Evolutionary conservation across 2,888 invertebrate genomes (phyloP).

Genomic region (Lymantria dispar): DNA sequence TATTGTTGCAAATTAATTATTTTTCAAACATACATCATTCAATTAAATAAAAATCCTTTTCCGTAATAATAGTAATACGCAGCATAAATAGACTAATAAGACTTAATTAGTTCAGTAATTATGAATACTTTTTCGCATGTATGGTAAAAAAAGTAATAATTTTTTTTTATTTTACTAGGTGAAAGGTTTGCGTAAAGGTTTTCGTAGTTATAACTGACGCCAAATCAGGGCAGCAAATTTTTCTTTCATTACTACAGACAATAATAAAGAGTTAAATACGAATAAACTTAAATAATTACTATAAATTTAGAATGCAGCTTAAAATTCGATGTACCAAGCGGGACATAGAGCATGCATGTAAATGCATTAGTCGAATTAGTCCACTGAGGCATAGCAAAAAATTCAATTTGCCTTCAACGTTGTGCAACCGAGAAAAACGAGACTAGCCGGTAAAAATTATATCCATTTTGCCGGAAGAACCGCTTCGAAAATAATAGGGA

Average conservation of each 20-base stretch:
- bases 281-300: constrained; percentile 16
- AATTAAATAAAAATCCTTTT: too few species aligned
- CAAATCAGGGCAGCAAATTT: too few species aligned
- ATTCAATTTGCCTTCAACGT: constrained; percentile 75
- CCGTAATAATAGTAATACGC: too few species aligned
- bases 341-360: constrained; percentile 60
- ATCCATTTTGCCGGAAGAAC: constrained; percentile 65
- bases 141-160: too few species aligned
- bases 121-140: too few species aligned
- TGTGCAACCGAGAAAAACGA: constrained; percentile 54
- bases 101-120: too few species aligned
- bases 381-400: constrained; percentile 73
- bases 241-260: neutral
- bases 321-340: constrained; percentile 19
- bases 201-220: too few species aligned
- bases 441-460: constrained; percentile 68
- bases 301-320: constrained; percentile 20
- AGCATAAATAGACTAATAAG: too few species aligned
- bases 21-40: too few species aligned
- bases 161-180: too few species aligned
- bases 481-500: constrained; percentile 56
- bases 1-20: too few species aligned
- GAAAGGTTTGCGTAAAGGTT: too few species aligned
- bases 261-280: neutral
- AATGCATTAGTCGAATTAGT: constrained; percentile 78